phyloP scores from a whole-genome alignment of 2,113 vertebrate genomes.

The Sus scrofa region DNA sequence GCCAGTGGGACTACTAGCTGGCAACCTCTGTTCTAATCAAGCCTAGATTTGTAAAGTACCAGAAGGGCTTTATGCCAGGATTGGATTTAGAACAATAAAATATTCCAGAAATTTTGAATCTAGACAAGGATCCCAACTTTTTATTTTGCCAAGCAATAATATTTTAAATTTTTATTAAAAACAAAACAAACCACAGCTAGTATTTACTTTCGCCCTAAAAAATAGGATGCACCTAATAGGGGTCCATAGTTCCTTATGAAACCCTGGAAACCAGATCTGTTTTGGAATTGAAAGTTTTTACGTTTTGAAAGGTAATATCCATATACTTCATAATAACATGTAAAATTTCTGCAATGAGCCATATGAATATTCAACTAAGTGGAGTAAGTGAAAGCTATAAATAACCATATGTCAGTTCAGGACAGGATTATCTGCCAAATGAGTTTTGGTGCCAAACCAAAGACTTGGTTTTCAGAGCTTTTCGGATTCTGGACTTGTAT shows the following conservation, averaged over 20 bases:
- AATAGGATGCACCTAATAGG: background rate
- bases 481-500: background rate
- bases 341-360: slow-evolving; percentile 26
- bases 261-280: background rate
- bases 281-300: slow-evolving; percentile 10
- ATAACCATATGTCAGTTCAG: slow-evolving; percentile 6
- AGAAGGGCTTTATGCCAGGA: background rate
- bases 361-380: slow-evolving; percentile 1
- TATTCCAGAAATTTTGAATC: slow-evolving; percentile 2
- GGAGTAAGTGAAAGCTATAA: slow-evolving; percentile 21
- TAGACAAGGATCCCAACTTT: background rate
- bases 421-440: slow-evolving; percentile 47
- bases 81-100: slow-evolving; percentile 8
- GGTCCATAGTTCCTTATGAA: background rate
- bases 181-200: background rate
- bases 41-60: background rate
- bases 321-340: background rate
- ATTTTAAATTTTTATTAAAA: slow-evolving; percentile 10
- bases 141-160: slow-evolving; percentile 10
- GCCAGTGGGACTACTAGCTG: background rate
- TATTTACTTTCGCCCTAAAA: slow-evolving; percentile 3
- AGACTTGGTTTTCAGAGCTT: slow-evolving; percentile 16
- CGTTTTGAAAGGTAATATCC: slow-evolving; percentile 21
- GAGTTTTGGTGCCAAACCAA: slow-evolving; percentile 21
- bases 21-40: slow-evolving; percentile 19